Evolutionary conservation across 2,888 invertebrate species (phyloP).

Genomic region (Cryptosula pallasiana): DNA sequence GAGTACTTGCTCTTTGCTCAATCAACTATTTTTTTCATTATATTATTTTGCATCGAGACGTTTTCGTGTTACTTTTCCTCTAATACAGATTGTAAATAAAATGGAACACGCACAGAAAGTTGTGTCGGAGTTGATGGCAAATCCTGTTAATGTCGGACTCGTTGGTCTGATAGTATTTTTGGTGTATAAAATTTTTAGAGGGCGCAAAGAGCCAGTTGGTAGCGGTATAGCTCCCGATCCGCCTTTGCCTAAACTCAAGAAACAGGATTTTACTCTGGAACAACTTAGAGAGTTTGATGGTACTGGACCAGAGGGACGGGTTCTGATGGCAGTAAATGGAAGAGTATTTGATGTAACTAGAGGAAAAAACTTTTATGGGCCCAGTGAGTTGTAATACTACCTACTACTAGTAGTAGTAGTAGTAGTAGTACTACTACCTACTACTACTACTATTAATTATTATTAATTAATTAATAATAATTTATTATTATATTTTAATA

Average conservation of each 20-base stretch:
- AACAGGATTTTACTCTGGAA: conserved; percentile 79
- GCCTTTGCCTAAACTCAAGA: conserved; percentile 72
- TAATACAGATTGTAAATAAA: too few relatives aligned
- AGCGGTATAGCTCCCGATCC: conserved; percentile 56
- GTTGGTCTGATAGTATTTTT: conserved; percentile 66
- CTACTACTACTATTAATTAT: too few relatives aligned
- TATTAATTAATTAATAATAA: too few relatives aligned
- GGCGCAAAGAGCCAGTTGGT: conserved; percentile 35
- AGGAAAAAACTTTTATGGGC: conserved; percentile 86
- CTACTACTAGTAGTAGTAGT: too few relatives aligned
- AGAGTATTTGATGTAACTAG: conserved; percentile 87
- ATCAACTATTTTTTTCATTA: too few relatives aligned
- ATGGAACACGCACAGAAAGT: conserved; percentile 27
- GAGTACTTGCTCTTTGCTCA: too few relatives aligned
- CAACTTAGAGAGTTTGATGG: conserved; percentile 85
- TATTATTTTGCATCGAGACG: too few relatives aligned
- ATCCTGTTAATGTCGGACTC: conserved; percentile 67
- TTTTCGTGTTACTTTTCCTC: too few relatives aligned
- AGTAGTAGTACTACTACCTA: too few relatives aligned
- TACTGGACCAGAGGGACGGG: conserved; percentile 70
- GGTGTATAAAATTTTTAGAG: conserved; percentile 67
- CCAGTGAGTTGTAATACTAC: too few relatives aligned
- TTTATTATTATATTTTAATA: too few relatives aligned
- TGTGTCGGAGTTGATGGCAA: conserved; percentile 61
- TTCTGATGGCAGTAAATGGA: conserved; percentile 87